Percentiles rank a stretch among this genome's conserved stretches.
These are phyloP conservation scores for Parazoanthus atlanticus DNA, from an alignment of 92 coral and sea anemone species.

Conservation along the genomic window DNA sequence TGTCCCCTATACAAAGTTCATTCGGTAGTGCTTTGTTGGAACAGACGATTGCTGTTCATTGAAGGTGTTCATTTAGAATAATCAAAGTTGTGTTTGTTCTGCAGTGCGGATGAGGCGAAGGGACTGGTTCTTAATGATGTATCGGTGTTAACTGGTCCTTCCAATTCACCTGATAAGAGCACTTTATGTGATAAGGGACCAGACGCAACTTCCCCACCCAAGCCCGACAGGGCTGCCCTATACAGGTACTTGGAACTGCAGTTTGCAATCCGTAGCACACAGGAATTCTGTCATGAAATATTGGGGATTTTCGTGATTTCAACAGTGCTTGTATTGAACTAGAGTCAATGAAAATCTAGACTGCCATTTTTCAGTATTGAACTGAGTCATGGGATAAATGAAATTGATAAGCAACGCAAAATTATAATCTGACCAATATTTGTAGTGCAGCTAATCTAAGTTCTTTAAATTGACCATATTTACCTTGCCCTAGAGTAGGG, in stretches of 20 bases:
- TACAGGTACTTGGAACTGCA: conserved; percentile 49
- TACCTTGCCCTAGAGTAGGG: too few species aligned
- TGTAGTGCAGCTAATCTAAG: too few species aligned
- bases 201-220: conserved; percentile 5
- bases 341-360: not conserved
- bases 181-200: conserved; percentile 2
- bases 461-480: too few species aligned
- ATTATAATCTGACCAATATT: too few species aligned
- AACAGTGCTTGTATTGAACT: not conserved
- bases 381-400: not conserved
- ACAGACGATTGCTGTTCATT: too few species aligned
- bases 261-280: too few species aligned
- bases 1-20: not conserved
- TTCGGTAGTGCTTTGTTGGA: not conserved
- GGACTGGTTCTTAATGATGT: conserved; percentile 64
- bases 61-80: not conserved
- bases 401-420: too few species aligned
- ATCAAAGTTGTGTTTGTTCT: not conserved
- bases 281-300: not conserved
- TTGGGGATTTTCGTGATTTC: not conserved
- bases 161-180: conserved; percentile 6
- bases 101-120: conserved; percentile 49
- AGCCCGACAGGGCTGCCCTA: conserved; percentile 57
- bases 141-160: conserved; percentile 49
- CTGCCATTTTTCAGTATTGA: not conserved